Conservation (phyloP, 2,888 invertebrate species). For the Lithosia quadra region DNA sequence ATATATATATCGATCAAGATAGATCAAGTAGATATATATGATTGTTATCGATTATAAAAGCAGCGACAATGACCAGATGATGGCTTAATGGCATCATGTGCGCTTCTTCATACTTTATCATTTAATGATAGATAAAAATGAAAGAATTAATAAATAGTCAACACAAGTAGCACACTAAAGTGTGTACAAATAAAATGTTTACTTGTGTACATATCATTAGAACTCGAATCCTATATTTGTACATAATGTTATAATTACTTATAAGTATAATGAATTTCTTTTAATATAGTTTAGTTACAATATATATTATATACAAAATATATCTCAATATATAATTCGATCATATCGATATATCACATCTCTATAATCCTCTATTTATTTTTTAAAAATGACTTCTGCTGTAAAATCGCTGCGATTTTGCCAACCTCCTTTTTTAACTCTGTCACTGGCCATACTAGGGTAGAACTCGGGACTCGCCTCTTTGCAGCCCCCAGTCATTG, state of each 20-base stretch:
- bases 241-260: constrained; percentile 46
- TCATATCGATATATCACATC: not conserved
- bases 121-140: not conserved
- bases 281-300: constrained; percentile 17
- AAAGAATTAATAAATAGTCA: not conserved
- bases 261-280: constrained; percentile 41
- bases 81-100: not conserved
- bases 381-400: too few relatives aligned
- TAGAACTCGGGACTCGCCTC: too few relatives aligned
- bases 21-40: not conserved
- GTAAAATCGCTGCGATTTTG: too few relatives aligned
- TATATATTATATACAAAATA: too few relatives aligned
- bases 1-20: not conserved
- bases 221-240: constrained; percentile 41
- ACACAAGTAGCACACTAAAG: not conserved
- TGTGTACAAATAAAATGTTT: not conserved
- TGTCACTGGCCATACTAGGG: too few relatives aligned
- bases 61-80: not conserved
- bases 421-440: too few relatives aligned
- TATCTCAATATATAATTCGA: too few relatives aligned
- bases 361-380: too few relatives aligned
- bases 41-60: not conserved
- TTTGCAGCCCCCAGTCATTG: too few relatives aligned
- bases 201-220: constrained; percentile 2
- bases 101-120: not conserved